Conservation (phyloP, 2,888 invertebrate genomes). For the Folsomia manolachei region DNA sequence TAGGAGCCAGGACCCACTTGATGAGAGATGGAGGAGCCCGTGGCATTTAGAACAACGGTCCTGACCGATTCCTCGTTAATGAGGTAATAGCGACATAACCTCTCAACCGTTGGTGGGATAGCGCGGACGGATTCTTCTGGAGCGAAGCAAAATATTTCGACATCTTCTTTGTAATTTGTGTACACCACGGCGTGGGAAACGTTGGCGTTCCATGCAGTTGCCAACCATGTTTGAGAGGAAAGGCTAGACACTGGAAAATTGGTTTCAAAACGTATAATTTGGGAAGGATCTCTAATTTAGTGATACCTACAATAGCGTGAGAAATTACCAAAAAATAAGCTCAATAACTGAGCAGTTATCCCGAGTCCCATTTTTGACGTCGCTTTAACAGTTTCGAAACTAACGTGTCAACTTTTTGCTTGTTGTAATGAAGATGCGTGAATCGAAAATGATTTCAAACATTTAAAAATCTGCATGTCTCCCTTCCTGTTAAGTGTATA, state of each 20-base stretch:
- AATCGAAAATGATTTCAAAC: too few relatives aligned
- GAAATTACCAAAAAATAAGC: neutral
- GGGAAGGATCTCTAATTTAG: too few relatives aligned
- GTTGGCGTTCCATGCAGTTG: neutral
- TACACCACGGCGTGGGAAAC: neutral
- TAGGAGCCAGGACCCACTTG: neutral
- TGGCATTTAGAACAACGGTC: neutral
- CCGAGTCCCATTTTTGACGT: neutral
- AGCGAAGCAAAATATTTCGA: neutral
- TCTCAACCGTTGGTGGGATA: neutral
- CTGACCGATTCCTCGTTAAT: neutral
- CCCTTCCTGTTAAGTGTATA: too few relatives aligned
- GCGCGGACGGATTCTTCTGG: neutral
- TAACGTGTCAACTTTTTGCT: too few relatives aligned
- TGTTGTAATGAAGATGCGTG: too few relatives aligned
- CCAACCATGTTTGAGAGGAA: neutral
- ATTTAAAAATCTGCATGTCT: too few relatives aligned
- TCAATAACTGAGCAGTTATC: neutral
- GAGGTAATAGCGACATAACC: neutral
- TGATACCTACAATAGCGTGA: too few relatives aligned
- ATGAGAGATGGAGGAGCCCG: neutral
- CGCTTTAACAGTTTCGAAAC: neutral
- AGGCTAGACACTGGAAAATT: neutral
- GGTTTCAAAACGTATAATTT: too few relatives aligned
- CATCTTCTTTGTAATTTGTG: neutral